phyloP scores from a whole-genome alignment of 2,797 vertebrate genomes.

The Pipistrellus pygmaeus region DNA sequence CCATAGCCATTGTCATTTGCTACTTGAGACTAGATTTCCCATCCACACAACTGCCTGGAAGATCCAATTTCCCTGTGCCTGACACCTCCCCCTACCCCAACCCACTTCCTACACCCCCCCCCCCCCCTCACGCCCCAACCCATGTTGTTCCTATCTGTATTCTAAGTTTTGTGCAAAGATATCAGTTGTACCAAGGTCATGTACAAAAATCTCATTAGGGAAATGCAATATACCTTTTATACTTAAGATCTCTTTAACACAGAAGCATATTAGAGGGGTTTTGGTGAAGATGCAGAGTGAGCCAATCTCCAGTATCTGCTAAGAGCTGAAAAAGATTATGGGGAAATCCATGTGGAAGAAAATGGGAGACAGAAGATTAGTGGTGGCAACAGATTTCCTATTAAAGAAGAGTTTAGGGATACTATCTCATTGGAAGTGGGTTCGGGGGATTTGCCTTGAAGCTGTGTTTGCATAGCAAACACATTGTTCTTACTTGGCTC shows the following conservation, averaged over 20 bases:
- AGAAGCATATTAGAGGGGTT: not conserved
- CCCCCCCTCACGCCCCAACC: too few species aligned
- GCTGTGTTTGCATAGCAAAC: not conserved
- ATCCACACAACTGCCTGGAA: not conserved
- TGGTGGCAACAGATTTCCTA: not conserved
- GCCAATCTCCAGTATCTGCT: not conserved
- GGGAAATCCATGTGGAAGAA: not conserved
- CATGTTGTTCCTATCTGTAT: not conserved
- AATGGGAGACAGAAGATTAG: not conserved
- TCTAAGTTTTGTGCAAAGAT: not conserved
- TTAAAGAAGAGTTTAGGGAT: not conserved
- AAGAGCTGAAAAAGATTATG: not conserved
- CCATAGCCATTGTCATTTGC: not conserved
- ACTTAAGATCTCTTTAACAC: not conserved
- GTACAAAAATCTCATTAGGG: not conserved
- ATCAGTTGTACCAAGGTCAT: not conserved
- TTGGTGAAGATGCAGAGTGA: not conserved
- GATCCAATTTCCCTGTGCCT: not conserved
- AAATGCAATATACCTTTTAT: not conserved
- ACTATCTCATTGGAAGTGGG: not conserved
- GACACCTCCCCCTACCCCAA: not conserved
- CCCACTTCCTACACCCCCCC: too few species aligned
- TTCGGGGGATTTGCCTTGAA: not conserved
- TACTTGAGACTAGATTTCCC: not conserved
- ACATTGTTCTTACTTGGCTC: not conserved